A percentile compares a stretch with the other conserved stretches of the same genome.
These are phyloP conservation scores for Ptyas mucosa DNA, from an alignment of 2,113 vertebrate species.

Conservation along the genomic window DNA sequence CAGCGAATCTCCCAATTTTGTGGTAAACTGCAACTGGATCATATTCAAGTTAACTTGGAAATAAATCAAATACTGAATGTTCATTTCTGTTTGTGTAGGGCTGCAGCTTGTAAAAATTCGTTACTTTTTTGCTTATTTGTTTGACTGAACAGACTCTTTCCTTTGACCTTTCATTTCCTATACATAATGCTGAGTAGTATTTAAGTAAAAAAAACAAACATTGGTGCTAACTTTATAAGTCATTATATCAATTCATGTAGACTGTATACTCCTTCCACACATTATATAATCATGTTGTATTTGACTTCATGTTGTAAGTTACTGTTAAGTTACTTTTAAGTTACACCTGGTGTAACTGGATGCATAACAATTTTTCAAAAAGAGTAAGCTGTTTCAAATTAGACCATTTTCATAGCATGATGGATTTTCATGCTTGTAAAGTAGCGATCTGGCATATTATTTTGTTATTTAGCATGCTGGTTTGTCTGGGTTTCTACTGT, in stretches of 20 bases:
- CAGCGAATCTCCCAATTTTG: background rate
- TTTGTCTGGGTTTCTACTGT: background rate
- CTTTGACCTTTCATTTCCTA: constrained; percentile 4
- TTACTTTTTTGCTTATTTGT: background rate
- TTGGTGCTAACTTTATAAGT: background rate
- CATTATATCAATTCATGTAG: background rate
- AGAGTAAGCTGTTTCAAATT: background rate
- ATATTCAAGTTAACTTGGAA: background rate
- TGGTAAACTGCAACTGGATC: background rate
- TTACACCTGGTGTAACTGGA: no score
- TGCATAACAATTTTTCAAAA: no score
- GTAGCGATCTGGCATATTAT: background rate
- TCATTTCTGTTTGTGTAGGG: background rate
- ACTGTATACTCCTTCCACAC: background rate
- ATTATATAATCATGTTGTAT: background rate
- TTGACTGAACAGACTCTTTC: constrained; percentile 4
- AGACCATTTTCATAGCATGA: background rate
- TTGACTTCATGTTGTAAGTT: background rate
- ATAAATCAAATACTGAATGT: background rate
- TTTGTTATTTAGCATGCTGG: background rate
- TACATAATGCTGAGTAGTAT: constrained; percentile 4
- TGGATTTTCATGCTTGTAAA: background rate
- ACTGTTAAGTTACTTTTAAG: background rate
- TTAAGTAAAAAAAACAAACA: background rate
- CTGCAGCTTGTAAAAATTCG: background rate